Base-by-base conservation (phyloP, 2,113 vertebrate species). In the Forbesichthys papilliferus region DNA sequence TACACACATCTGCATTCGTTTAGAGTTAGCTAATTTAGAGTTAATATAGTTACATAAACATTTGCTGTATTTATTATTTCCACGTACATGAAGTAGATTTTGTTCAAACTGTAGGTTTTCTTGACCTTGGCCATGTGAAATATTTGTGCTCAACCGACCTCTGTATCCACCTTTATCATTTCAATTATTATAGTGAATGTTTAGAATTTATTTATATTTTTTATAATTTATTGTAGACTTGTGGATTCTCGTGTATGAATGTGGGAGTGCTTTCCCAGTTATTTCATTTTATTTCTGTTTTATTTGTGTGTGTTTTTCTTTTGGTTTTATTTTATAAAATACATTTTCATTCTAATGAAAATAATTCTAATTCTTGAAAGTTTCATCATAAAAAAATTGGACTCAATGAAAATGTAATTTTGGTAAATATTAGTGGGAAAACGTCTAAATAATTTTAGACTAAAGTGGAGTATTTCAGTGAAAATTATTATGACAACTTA, bases 191-290 rank as follows among this genome's bases (percentile, higher is more conserved):
- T 42, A 48, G 27, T 3, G 20, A 52, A 65, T 71, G 69, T 74
- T 75, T 58, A 20, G 59, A 66, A 57, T 12, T 73, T 16, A 65
- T 27, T 27, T 61, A 63, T 79, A 4, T 80, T 79, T 33, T 0
- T 84, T 80, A 84, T 90, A 81, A 89, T 84, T 89, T 91, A 91
- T 87, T 88, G 68, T 81, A 86, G 81, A 63, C 63, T 75, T 66
- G 54, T 74, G 66, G 71, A 68, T 27, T 47, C 7, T 1, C 2
- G 27, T 27, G 27, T 27, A 27, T 27, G 27, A 27, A 27, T 27
- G 27, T 27, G 27, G 27, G 27, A 27, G 27, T 27, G 27, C 27
- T 27, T 27, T 27, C 2, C 27, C 27, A 27, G 63, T 3, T 16
- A 8, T 11, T 77, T 61, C 52, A 66, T 67, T 56, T 58, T 3